Percentiles rank a stretch among this genome's conserved stretches.
These are phyloP conservation scores for Istiophorus platypterus DNA, from an alignment of 2,113 vertebrate species.

Conservation along the genomic window DNA sequence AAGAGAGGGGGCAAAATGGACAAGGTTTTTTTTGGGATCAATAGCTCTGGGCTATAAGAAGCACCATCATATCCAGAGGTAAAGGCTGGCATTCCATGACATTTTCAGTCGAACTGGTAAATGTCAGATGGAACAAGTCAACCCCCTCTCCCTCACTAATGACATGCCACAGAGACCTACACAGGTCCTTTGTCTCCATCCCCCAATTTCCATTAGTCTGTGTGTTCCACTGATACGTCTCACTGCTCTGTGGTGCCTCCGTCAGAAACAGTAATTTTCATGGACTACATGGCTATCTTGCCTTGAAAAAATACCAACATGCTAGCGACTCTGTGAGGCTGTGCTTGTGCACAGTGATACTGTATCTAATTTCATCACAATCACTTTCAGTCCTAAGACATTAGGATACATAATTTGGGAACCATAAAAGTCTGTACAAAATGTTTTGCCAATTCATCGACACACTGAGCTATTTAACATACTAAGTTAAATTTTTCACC, in stretches of 20 bases:
- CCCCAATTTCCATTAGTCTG: constrained; percentile 63
- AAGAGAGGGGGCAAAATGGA: constrained; percentile 34
- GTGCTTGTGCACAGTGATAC: neutral
- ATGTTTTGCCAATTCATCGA: neutral
- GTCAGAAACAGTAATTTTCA: constrained; percentile 46
- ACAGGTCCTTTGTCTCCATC: constrained; percentile 66
- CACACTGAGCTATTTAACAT: neutral
- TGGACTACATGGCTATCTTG: constrained; percentile 2
- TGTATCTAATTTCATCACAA: neutral
- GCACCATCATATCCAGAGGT: constrained; percentile 74
- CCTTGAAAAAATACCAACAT: constrained; percentile 13
- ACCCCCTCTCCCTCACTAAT: constrained; percentile 65
- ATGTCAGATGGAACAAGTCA: constrained; percentile 81
- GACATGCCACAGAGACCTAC: constrained; percentile 67
- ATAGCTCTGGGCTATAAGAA: constrained; percentile 71
- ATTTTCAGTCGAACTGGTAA: constrained; percentile 82
- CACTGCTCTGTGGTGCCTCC: constrained; percentile 40
- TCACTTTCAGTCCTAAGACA: neutral
- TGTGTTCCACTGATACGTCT: constrained; percentile 51
- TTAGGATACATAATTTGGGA: neutral
- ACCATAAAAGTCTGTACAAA: neutral
- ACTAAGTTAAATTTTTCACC: neutral
- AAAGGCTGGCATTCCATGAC: constrained; percentile 83
- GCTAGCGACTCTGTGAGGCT: neutral
- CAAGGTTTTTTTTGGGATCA: constrained; percentile 65